These are phyloP conservation scores for Brachyistius frenatus DNA, from an alignment of 2,113 vertebrate genomes.

Conservation along the genomic window DNA sequence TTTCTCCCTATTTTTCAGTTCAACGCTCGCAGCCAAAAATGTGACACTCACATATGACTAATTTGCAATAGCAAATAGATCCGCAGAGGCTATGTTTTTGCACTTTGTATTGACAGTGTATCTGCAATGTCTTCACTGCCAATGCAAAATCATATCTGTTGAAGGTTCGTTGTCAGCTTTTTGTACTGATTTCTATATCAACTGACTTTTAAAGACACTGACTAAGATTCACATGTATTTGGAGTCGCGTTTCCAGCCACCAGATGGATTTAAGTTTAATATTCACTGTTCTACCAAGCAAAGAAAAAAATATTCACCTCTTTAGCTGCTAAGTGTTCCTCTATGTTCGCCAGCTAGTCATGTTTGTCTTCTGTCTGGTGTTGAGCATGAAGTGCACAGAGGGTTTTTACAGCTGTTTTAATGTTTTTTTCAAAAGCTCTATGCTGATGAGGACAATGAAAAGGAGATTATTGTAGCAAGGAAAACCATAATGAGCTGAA, in stretches of 20 bases:
- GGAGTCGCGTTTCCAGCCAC: neutral
- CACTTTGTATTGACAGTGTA: neutral
- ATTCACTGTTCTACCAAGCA: neutral
- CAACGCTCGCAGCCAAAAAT: neutral
- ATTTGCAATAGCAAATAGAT: slow-evolving; percentile 6
- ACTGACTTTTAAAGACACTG: neutral
- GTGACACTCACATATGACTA: neutral
- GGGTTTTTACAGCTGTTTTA: neutral
- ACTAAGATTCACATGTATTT: too few species aligned
- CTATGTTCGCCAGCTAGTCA: neutral
- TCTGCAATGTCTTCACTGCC: neutral
- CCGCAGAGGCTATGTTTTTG: neutral
- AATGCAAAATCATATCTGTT: neutral
- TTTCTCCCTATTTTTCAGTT: slow-evolving; percentile 8
- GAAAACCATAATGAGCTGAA: neutral
- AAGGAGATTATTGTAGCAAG: neutral
- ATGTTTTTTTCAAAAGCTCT: neutral
- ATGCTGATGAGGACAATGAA: neutral
- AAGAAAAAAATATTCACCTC: neutral
- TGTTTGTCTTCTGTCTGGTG: neutral
- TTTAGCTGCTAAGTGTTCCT: neutral
- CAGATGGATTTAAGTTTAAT: neutral
- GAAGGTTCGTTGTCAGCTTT: neutral
- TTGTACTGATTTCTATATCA: neutral
- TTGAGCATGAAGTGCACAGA: neutral